Base-by-base conservation (phyloP, 1,140 invertebrate genomes). In the Chionoecetes opilio region DNA sequence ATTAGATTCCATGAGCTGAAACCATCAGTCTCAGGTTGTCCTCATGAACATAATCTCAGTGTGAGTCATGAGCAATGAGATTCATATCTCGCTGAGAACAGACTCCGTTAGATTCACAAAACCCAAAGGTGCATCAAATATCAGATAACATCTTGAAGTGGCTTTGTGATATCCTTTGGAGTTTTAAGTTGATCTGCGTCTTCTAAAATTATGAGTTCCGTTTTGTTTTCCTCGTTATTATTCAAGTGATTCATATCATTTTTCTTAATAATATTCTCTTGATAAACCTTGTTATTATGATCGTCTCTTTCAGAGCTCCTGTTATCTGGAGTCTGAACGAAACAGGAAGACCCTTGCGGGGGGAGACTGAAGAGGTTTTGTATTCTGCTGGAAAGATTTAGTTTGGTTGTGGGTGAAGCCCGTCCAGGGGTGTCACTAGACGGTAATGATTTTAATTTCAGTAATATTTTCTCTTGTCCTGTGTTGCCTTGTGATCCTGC, bases 121-220 rank as follows among this genome's bases (percentile, higher is more conserved):
- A 91, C 75, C 63, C n/a, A 34, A 34, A 17, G 32, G 37, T 21
- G 26, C 9, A 87, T 38, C 37, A 75, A 91, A 88, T 92, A 95
- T 95, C 94, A 95, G 46, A 95, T 95, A 92, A 95, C 75, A 92
- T 95, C 90, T 35, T 95, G 75, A 21, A 95, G 14, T 29, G 89
- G 75, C 37, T 92, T 92, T 75, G 89, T 95, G 21, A 46, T 95
- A 87, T 92, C 89, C 41, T 91, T 38, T 75, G 94, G 63, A n/a
- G 84, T 92, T 95, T 95, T 95, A 3, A 95, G 90, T 46, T 95
- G 38, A 92, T 95, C 94, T 31, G 94, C 53, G 38, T 95, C 94
- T 95, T 95, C 94, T 34, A 95, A 92, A 87, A 95, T 95, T 82
- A 95, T 92, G 63, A 95, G 87, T 46, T 95, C 94, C 35, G 90